Conservation (phyloP, 2,797 vertebrate genomes). For the Choloepus didactylus region DNA sequence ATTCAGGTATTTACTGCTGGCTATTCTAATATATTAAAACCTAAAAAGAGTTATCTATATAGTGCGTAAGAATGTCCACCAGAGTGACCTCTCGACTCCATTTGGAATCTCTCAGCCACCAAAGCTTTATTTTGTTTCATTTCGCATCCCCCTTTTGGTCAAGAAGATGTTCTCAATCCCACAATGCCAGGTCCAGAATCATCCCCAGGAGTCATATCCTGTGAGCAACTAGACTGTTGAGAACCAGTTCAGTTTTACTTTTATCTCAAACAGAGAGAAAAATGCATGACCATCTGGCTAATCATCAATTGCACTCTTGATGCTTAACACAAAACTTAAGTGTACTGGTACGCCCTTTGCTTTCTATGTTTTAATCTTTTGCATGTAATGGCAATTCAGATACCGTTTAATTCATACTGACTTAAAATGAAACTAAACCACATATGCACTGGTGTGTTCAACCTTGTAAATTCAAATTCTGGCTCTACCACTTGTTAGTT, state of each 20-base stretch:
- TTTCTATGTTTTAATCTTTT: constrained; percentile 17
- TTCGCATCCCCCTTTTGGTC: no score
- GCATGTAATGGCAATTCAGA: background rate
- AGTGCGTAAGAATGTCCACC: no score
- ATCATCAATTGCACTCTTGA: background rate
- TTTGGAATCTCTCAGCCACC: no score
- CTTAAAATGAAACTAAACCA: constrained; percentile 39
- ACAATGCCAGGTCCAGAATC: no score
- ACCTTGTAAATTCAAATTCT: constrained; percentile 48
- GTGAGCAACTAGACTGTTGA: constrained; percentile 35
- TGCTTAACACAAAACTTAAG: constrained; percentile 7
- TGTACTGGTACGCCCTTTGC: background rate
- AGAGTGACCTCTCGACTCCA: no score
- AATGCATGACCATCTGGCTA: background rate
- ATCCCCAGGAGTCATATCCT: no score
- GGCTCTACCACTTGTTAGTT: background rate
- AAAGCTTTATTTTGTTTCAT: no score
- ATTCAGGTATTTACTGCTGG: no score
- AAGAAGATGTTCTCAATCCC: no score
- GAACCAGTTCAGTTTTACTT: constrained; percentile 27
- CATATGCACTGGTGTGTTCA: background rate
- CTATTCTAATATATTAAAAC: no score
- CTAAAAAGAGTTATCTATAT: no score
- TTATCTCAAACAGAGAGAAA: constrained; percentile 17
- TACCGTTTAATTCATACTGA: constrained; percentile 24